These are phyloP conservation scores for Microctonus hyperodae DNA, from an alignment of 2,888 invertebrate species.

Conservation along the genomic window DNA sequence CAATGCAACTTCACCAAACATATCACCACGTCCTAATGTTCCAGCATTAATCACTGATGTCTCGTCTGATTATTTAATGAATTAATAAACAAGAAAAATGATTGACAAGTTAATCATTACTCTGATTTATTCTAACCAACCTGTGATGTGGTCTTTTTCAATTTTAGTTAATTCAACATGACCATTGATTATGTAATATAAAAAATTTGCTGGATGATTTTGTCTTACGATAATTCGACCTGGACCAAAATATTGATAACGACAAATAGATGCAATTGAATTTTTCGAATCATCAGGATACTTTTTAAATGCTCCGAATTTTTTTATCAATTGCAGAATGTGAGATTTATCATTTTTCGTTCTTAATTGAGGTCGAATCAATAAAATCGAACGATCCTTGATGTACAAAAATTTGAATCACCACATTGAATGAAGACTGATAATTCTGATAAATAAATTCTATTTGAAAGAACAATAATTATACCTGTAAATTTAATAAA, in stretches of 20 bases:
- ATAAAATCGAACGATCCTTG: slow-evolving; percentile 52
- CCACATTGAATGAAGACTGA: not conserved
- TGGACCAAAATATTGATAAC: slow-evolving; percentile 70
- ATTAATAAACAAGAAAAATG: not conserved
- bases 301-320: slow-evolving; percentile 46
- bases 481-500: slow-evolving; percentile 45
- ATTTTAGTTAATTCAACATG: slow-evolving; percentile 66
- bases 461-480: not conserved
- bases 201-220: slow-evolving; percentile 67
- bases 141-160: slow-evolving; percentile 64
- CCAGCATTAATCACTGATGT: slow-evolving; percentile 62
- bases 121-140: slow-evolving; percentile 32
- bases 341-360: slow-evolving; percentile 41
- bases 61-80: slow-evolving; percentile 43
- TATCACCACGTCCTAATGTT: slow-evolving; percentile 67
- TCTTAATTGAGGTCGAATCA: slow-evolving; percentile 42
- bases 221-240: slow-evolving; percentile 71
- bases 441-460: not conserved
- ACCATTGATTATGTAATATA: slow-evolving; percentile 74
- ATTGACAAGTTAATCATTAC: not conserved
- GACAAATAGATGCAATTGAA: slow-evolving; percentile 69
- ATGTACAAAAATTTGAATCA: not conserved
- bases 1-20: slow-evolving; percentile 74
- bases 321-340: slow-evolving; percentile 46
- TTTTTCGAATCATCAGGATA: slow-evolving; percentile 67